phyloP scores from a whole-genome alignment of 2,888 invertebrate genomes.

The Marronus borbonicus region DNA sequence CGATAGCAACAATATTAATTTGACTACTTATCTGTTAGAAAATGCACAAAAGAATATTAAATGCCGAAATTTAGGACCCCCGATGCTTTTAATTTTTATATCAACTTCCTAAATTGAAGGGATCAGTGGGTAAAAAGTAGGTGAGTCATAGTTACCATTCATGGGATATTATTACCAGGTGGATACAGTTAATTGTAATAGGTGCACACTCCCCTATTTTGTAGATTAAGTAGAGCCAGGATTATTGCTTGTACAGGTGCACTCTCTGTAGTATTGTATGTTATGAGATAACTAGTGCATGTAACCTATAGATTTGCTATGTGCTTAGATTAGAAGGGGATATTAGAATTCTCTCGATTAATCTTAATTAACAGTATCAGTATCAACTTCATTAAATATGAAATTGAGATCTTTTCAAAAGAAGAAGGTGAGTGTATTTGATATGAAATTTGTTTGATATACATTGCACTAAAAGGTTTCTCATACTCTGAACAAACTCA shows the following conservation, averaged over 20 bases:
- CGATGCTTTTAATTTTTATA: not conserved
- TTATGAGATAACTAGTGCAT: not conserved
- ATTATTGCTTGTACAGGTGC: conserved; percentile 40
- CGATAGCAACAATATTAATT: too few relatives aligned
- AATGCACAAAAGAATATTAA: not conserved
- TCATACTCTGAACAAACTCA: too few relatives aligned
- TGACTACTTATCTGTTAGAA: not conserved
- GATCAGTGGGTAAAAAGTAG: conserved; percentile 2
- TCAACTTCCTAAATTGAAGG: not conserved
- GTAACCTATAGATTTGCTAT: too few relatives aligned
- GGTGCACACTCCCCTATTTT: conserved; percentile 31
- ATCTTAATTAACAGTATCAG: conserved; percentile 9
- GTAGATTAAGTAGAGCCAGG: conserved; percentile 24
- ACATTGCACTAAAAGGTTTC: too few relatives aligned
- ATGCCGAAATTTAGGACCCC: not conserved
- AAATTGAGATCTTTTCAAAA: not conserved
- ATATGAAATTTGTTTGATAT: too few relatives aligned
- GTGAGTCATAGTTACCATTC: conserved; percentile 40
- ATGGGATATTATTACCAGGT: conserved; percentile 31
- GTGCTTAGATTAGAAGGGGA: conserved; percentile 12
- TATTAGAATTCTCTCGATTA: not conserved
- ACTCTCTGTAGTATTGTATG: conserved; percentile 5
- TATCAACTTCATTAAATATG: conserved; percentile 3
- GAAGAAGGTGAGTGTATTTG: not conserved
- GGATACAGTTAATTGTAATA: conserved; percentile 40